phyloP scores from a whole-genome alignment of 1,140 invertebrate species.

The Stegodyphus dumicola region DNA sequence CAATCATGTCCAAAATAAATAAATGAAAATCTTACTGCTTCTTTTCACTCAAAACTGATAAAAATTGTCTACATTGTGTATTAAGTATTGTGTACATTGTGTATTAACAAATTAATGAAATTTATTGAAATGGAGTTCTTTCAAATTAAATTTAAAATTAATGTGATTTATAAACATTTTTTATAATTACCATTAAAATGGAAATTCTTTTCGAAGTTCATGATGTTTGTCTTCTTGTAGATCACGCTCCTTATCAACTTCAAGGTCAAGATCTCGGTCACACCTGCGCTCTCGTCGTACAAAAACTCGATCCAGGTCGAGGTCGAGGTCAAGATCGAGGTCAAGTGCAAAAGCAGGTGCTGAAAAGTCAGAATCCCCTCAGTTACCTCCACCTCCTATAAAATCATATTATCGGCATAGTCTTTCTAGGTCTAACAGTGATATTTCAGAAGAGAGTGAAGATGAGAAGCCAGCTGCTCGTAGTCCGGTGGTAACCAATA shows the following conservation, averaged over 20 bases:
- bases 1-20: no score
- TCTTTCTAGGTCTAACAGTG: slow-evolving; percentile 56
- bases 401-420: slow-evolving; percentile 63
- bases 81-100: no score
- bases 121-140: no score
- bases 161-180: no score
- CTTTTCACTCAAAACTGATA: no score
- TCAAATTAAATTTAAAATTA: no score
- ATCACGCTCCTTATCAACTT: slow-evolving; percentile 67
- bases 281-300: slow-evolving; percentile 28
- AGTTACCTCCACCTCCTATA: slow-evolving; percentile 56
- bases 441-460: slow-evolving; percentile 51
- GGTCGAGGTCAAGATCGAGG: slow-evolving; percentile 47
- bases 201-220: no score
- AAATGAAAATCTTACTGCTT: no score
- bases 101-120: no score
- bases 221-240: slow-evolving; percentile 45
- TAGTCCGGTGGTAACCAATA: slow-evolving; percentile 5
- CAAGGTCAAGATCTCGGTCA: slow-evolving; percentile 69
- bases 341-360: slow-evolving; percentile 20
- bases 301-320: slow-evolving; percentile 21
- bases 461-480: slow-evolving; percentile 31
- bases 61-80: no score
- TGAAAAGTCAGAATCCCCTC: slow-evolving; percentile 36
- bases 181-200: no score